Evolutionary conservation across 2,888 invertebrate species (phyloP).

Genomic region (Acronicta aceris): DNA sequence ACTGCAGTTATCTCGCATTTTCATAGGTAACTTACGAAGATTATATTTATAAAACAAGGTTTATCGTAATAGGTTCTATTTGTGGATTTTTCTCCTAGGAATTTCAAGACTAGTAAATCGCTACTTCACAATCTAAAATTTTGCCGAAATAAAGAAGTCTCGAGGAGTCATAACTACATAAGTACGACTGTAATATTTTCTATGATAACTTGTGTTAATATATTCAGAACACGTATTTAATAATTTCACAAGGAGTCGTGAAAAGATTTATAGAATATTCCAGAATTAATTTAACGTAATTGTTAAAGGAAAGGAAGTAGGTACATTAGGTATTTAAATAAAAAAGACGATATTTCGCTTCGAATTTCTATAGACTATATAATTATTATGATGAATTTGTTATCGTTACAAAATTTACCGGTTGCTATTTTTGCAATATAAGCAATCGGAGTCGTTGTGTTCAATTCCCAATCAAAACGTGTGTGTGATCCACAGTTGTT

Average conservation of each 20-base stretch:
- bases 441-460: too few relatives aligned
- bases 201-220: conserved; percentile 38
- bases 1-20: too few relatives aligned
- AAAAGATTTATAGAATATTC: conserved; percentile 44
- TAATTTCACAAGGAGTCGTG: conserved; percentile 44
- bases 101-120: not conserved
- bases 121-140: not conserved
- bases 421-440: too few relatives aligned
- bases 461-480: too few relatives aligned
- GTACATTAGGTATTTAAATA: not conserved
- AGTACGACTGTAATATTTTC: conserved; percentile 38
- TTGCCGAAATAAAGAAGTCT: conserved; percentile 26
- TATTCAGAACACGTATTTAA: conserved; percentile 51
- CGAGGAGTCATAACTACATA: conserved; percentile 14
- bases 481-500: too few relatives aligned
- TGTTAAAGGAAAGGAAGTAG: conserved; percentile 13
- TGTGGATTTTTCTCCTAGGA: not conserved
- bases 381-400: too few relatives aligned
- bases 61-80: not conserved
- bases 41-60: too few relatives aligned
- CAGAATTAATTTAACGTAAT: conserved; percentile 41
- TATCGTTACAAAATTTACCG: too few relatives aligned
- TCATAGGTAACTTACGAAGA: too few relatives aligned
- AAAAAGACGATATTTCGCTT: not conserved
- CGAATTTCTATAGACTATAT: too few relatives aligned